Evolutionary conservation across 2,888 invertebrate species (phyloP), one percentile per base, ranked within the genome.

Genomic region (Flexamia atlantica): DNA sequence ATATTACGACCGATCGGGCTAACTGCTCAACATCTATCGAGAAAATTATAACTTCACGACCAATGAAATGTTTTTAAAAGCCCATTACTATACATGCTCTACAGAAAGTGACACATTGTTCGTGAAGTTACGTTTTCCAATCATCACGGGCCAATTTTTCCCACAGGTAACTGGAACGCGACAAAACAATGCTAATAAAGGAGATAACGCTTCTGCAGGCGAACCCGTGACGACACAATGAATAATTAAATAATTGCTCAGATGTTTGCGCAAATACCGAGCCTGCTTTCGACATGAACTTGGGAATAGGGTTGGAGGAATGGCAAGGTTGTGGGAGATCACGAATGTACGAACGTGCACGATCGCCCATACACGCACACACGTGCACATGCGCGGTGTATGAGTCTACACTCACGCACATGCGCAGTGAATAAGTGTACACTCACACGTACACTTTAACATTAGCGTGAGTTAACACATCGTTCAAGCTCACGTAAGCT

Each of bases 221-320:
- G 30, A 20, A 25, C 7, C n/a, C 28, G 60, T 36, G 74, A 25
- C 42, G 17, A 50, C 74, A 46, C 74, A 76, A 50, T 76, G 74
- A 76, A 76, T 76, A 76, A 76, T 76, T 76, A 76, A 76, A 76
- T 76, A 76, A 76, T 76, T 40, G 20, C 46, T 10, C 7, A 20
- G 25, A 46, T 17, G 46, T 76, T 76, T 76, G 40, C 74, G 74
- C 74, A 76, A 76, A 76, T 1, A 0, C 50, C 25, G 46, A 40
- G 20, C 40, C 68, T 17, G n/a, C 7, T 76, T 76, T 36, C 74
- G 28, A n/a, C 74, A 76, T 76, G 74, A 76, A 76, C 46, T 46
- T 76, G 74, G 74, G 74, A 76, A 76, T 23, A 36, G 72, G 72
- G 36, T 40, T 72, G 72, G 4, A 3, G 68, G 32, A 72, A 36